phyloP scores from a whole-genome alignment of 2,888 invertebrate genomes.

The Papilio demoleus region DNA sequence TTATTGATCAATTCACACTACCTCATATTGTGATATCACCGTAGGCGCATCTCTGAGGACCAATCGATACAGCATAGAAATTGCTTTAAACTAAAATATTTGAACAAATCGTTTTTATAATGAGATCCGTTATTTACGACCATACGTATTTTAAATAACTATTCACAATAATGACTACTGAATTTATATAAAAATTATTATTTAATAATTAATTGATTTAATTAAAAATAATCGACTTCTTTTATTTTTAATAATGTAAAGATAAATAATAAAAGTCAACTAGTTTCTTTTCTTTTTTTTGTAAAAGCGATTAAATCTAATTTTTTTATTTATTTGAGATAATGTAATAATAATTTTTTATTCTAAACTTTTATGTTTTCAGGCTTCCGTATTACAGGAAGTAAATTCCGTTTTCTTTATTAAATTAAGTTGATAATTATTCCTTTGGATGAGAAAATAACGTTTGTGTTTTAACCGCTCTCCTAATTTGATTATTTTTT shows the following conservation, averaged over 20 bases:
- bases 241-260: too few relatives aligned
- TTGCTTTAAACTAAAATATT: conserved; percentile 63
- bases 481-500: conserved; percentile 50
- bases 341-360: too few relatives aligned
- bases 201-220: background rate
- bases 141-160: conserved; percentile 57
- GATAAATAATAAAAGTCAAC: too few relatives aligned
- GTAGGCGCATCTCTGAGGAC: conserved; percentile 57
- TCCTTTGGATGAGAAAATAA: conserved; percentile 54
- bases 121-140: conserved; percentile 60
- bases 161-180: conserved; percentile 61
- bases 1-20: conserved; percentile 63
- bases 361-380: conserved; percentile 43
- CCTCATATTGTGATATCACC: conserved; percentile 56
- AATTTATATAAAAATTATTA: conserved; percentile 42
- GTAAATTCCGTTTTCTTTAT: conserved; percentile 55
- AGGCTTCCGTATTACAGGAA: conserved; percentile 56
- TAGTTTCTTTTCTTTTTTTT: too few relatives aligned
- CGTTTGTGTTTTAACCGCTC: conserved; percentile 53
- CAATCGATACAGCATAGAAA: conserved; percentile 73
- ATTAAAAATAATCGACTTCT: background rate
- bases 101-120: conserved; percentile 59
- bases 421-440: conserved; percentile 72
- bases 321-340: too few relatives aligned
- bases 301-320: too few relatives aligned